These are phyloP conservation scores for Eudemis profundana DNA, from an alignment of 2,888 invertebrate species.

Conservation along the genomic window DNA sequence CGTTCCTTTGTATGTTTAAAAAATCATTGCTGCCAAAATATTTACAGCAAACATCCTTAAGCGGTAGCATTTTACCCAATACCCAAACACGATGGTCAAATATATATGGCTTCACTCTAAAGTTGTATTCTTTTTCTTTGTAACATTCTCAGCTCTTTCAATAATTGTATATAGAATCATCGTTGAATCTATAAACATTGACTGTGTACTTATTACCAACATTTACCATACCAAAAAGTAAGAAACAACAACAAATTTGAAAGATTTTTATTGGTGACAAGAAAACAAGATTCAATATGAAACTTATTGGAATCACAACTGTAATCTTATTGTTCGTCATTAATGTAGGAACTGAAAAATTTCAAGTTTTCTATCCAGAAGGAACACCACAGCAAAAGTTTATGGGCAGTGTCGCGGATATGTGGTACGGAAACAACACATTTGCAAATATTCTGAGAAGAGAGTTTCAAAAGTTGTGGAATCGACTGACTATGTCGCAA, in stretches of 20 bases:
- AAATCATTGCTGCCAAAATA: slow-evolving; percentile 19
- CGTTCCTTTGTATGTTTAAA: slow-evolving; percentile 20
- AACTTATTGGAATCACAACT: slow-evolving; percentile 1
- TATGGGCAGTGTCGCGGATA: neutral
- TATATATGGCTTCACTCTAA: neutral
- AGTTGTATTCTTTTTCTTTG: neutral
- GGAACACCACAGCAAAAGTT: neutral
- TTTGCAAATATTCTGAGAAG: neutral
- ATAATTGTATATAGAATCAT: no score
- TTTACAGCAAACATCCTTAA: slow-evolving; percentile 7
- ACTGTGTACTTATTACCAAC: no score
- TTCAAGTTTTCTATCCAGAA: slow-evolving; percentile 3
- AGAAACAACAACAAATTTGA: neutral
- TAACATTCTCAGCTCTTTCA: no score
- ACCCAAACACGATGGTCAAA: slow-evolving; percentile 1
- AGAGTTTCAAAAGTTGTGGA: neutral
- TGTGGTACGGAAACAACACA: slow-evolving; percentile 2
- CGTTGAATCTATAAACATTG: no score
- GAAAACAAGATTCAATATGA: neutral
- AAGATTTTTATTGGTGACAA: no score
- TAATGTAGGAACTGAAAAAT: neutral
- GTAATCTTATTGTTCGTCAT: neutral
- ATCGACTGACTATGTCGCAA: neutral
- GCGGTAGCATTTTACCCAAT: slow-evolving; percentile 2
- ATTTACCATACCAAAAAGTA: neutral